Evolutionary conservation across 2,888 invertebrate species (phyloP).

Genomic region (Carterocephalus palaemon): DNA sequence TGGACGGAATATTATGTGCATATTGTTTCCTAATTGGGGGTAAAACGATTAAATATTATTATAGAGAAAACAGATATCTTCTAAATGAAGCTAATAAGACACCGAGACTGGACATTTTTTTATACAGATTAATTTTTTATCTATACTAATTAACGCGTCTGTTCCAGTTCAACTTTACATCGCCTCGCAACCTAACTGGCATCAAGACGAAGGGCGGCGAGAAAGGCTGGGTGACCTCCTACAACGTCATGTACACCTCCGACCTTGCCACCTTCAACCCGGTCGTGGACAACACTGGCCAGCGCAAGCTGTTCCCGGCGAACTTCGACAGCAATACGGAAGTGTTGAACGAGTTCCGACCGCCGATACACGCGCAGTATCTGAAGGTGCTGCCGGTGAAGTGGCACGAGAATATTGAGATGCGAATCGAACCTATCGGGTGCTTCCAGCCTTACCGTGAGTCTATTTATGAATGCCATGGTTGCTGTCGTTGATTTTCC

Average conservation of each 20-base stretch:
- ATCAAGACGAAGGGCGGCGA: slow-evolving; percentile 85
- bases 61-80: too few species aligned
- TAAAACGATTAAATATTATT: too few species aligned
- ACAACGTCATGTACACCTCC: slow-evolving; percentile 85
- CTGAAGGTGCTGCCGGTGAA: slow-evolving; percentile 84
- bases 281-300: slow-evolving; percentile 68
- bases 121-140: too few species aligned
- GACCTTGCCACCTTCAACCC: slow-evolving; percentile 83
- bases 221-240: slow-evolving; percentile 86
- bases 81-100: too few species aligned
- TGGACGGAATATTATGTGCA: too few species aligned
- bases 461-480: slow-evolving; percentile 34
- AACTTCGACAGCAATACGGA: slow-evolving; percentile 83
- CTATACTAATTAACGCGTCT: too few species aligned
- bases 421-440: slow-evolving; percentile 87
- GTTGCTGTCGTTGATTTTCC: background rate
- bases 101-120: too few species aligned
- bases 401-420: slow-evolving; percentile 86
- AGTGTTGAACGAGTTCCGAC: slow-evolving; percentile 82
- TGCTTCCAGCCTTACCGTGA: slow-evolving; percentile 85
- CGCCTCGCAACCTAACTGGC: slow-evolving; percentile 87
- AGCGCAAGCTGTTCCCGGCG: slow-evolving; percentile 81
- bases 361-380: slow-evolving; percentile 85
- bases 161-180: slow-evolving; percentile 85
- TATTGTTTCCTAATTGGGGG: too few species aligned